Percentiles rank a stretch among this genome's conserved stretches.
phyloP scores from a whole-genome alignment of 1,140 invertebrate genomes.

The Phymorhynchus buccinoides region DNA sequence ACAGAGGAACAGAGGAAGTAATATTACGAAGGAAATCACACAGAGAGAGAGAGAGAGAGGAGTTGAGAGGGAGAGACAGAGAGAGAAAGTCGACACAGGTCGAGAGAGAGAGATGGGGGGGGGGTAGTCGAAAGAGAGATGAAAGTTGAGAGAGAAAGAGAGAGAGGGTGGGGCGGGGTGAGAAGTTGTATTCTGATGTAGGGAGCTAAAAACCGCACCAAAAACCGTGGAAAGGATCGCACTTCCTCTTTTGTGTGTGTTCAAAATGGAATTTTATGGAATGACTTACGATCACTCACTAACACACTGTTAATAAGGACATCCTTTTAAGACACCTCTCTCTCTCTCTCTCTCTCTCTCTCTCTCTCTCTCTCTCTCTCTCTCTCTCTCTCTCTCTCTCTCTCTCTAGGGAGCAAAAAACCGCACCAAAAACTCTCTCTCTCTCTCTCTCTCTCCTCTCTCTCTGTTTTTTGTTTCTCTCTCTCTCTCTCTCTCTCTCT shows the following conservation, averaged over 20 bases:
- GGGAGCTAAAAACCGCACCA: no score
- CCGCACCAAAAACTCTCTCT: no score
- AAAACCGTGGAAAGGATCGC: no score
- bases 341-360: not conserved
- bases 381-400: not conserved
- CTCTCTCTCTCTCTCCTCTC: not conserved
- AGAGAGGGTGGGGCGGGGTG: not conserved
- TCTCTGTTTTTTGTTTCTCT: not conserved
- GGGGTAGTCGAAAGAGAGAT: not conserved
- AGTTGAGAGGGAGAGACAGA: not conserved
- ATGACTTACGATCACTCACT: no score
- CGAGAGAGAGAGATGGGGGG: not conserved
- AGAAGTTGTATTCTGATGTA: no score
- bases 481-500: not conserved
- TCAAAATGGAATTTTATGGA: no score
- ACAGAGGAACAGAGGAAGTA: no score
- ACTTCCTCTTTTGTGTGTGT: no score
- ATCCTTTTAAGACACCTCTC: not conserved
- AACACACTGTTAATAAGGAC: no score
- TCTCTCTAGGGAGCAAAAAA: no score
- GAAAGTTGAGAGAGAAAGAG: not conserved
- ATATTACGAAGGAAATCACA: not conserved
- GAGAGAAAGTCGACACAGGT: not conserved
- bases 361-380: not conserved
- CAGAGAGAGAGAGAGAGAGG: not conserved